phyloP scores from a whole-genome alignment of 2,888 invertebrate genomes.

The Synergus itoensis region DNA sequence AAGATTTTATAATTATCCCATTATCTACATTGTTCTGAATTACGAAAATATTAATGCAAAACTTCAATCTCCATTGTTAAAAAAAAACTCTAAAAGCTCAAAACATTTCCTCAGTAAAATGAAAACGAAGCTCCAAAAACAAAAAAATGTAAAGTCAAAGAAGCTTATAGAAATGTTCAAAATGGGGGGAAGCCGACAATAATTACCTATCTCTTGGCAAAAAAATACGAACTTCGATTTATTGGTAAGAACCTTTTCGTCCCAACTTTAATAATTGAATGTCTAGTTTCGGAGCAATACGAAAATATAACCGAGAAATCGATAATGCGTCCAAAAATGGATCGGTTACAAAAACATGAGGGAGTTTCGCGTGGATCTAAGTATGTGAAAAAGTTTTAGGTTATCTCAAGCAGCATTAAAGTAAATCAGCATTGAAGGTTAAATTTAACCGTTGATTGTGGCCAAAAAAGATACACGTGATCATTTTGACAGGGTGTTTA shows the following conservation, averaged over 20 bases:
- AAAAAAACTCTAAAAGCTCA: neutral
- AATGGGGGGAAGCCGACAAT: neutral
- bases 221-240: neutral
- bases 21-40: too few species aligned
- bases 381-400: conserved; percentile 55
- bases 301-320: conserved; percentile 43
- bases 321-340: conserved; percentile 46
- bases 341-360: conserved; percentile 33
- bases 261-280: conserved; percentile 19
- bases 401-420: conserved; percentile 50
- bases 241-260: neutral
- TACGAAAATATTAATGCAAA: too few species aligned
- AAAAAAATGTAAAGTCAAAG: neutral
- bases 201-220: neutral
- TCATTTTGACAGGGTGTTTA: conserved; percentile 39
- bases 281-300: neutral
- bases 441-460: conserved; percentile 36
- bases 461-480: conserved; percentile 27
- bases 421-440: conserved; percentile 42
- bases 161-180: neutral
- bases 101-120: neutral
- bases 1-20: too few species aligned
- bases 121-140: neutral
- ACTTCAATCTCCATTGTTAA: too few species aligned
- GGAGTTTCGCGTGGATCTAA: conserved; percentile 26